Conservation (phyloP, 2,113 vertebrate species). For the Labeo rohita region DNA sequence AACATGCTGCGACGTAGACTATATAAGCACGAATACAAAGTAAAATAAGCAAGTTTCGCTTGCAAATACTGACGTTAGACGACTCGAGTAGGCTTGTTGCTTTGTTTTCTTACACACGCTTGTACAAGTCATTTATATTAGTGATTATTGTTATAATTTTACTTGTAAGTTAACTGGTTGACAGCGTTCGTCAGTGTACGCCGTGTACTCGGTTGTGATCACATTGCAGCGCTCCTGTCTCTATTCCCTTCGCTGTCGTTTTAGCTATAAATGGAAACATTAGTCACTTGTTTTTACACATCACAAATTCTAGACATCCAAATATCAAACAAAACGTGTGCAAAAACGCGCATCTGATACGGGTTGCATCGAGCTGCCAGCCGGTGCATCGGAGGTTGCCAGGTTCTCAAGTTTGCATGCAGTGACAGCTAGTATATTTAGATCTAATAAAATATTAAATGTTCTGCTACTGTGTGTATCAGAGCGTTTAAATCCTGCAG, state of each 20-base stretch:
- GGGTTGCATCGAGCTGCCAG: not conserved
- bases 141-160: not conserved
- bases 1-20: not conserved
- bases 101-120: not conserved
- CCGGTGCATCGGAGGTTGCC: not conserved
- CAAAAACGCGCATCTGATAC: not conserved
- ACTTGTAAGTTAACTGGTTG: not conserved
- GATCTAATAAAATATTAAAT: slow-evolving; percentile 26
- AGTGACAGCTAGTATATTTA: slow-evolving; percentile 36
- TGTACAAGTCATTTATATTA: not conserved
- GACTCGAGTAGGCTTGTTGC: not conserved
- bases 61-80: not conserved
- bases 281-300: slow-evolving; percentile 31
- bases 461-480: not conserved
- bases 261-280: slow-evolving; percentile 23
- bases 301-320: not conserved
- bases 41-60: slow-evolving; percentile 13
- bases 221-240: not conserved
- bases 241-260: slow-evolving; percentile 8
- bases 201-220: not conserved
- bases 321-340: not conserved
- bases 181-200: not conserved
- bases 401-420: slow-evolving; percentile 9
- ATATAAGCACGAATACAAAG: not conserved
- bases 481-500: slow-evolving; percentile 21